Conservation (phyloP, 2,888 invertebrate genomes). For the Biston betularia region DNA sequence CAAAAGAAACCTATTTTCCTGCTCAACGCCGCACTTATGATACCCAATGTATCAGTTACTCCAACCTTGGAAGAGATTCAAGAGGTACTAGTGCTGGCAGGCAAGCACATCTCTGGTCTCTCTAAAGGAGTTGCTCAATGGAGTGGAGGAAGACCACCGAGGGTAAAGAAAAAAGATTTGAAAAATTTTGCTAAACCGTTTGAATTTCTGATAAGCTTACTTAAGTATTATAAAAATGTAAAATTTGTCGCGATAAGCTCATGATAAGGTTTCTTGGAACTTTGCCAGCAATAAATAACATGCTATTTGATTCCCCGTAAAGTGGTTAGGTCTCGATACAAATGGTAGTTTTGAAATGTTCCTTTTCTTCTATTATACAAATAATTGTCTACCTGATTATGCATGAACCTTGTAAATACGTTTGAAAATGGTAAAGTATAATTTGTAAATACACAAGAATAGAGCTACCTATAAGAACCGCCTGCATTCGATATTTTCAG, state of each 20-base stretch:
- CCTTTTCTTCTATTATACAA: background rate
- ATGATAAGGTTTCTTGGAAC: no score
- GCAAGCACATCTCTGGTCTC: constrained; percentile 94
- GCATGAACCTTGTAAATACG: constrained; percentile 37
- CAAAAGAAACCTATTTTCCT: constrained; percentile 91
- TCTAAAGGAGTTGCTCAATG: constrained; percentile 97
- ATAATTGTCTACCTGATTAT: constrained; percentile 7
- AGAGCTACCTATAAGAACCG: background rate
- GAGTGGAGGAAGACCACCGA: constrained; percentile 89
- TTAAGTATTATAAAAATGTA: no score
- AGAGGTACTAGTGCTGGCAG: constrained; percentile 92
- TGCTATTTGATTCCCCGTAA: no score
- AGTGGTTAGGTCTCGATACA: no score
- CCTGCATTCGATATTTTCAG: background rate
- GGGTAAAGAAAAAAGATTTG: constrained; percentile 58
- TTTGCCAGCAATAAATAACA: no score
- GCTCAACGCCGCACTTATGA: constrained; percentile 93
- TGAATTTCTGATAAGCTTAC: background rate
- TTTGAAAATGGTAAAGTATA: constrained; percentile 16
- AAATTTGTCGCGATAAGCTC: no score
- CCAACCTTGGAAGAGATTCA: constrained; percentile 97
- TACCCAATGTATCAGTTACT: constrained; percentile 94
- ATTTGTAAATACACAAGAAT: constrained; percentile 21
- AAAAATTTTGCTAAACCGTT: background rate
- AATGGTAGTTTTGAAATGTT: no score